These are phyloP conservation scores for Crocodylus rhombifer DNA, from an alignment of 2,797 vertebrate genomes.

Conservation along the genomic window DNA sequence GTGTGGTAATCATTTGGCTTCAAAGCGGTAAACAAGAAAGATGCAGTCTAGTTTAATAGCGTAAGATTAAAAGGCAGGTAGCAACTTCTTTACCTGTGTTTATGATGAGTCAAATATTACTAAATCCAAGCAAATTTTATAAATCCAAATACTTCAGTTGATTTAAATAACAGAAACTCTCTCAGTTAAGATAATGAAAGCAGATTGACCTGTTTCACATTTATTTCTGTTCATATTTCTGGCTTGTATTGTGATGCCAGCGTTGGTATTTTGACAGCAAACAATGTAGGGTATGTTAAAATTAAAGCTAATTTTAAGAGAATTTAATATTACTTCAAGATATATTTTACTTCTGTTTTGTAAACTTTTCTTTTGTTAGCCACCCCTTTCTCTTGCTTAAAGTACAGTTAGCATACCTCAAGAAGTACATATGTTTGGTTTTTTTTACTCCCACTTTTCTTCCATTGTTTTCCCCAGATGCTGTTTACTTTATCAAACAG, in stretches of 20 bases:
- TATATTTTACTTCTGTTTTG: neutral
- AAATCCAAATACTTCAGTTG: neutral
- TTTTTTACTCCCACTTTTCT: neutral
- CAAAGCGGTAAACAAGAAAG: neutral
- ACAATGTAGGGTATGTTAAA: neutral
- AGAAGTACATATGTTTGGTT: neutral
- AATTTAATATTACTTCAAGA: neutral
- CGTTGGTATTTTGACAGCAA: neutral
- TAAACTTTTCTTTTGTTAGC: accelerated
- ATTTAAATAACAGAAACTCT: neutral
- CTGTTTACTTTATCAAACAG: neutral
- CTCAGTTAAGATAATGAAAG: neutral
- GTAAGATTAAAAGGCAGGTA: neutral
- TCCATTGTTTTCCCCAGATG: neutral
- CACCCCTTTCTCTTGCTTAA: neutral
- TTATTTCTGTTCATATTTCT: neutral
- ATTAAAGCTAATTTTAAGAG: accelerated
- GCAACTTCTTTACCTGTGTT: neutral
- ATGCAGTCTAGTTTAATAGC: neutral
- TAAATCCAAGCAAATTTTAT: neutral
- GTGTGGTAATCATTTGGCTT: neutral
- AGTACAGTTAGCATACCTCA: neutral
- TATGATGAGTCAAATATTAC: neutral
- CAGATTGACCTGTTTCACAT: neutral
- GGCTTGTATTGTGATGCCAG: neutral